Conservation (phyloP, 2,888 invertebrate genomes). For the Mechanitis mazaeus region DNA sequence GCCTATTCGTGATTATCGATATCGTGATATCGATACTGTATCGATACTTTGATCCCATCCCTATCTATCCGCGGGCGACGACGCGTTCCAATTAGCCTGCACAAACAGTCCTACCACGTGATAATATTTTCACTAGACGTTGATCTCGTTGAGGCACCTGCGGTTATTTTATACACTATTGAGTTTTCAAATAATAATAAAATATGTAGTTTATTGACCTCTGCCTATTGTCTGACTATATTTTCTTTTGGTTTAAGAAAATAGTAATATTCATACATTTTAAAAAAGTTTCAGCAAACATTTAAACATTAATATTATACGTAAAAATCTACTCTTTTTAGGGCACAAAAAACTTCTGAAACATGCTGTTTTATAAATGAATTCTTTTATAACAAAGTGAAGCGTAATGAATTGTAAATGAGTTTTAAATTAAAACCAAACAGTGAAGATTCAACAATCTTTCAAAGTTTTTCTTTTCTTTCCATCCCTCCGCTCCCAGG, state of each 20-base stretch:
- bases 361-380: no score
- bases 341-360: no score
- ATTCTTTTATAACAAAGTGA: constrained; percentile 31
- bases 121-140: constrained; percentile 27
- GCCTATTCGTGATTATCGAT: no score
- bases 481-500: constrained; percentile 2
- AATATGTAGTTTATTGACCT: no score
- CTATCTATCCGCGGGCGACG: constrained; percentile 50
- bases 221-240: no score
- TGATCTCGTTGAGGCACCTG: constrained; percentile 21
- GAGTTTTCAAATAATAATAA: no score
- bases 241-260: no score
- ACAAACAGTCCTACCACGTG: constrained; percentile 39
- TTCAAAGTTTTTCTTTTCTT: no score
- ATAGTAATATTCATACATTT: no score
- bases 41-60: constrained; percentile 26
- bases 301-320: no score
- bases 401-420: constrained; percentile 48
- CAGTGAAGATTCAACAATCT: constrained; percentile 9
- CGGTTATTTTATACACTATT: neutral
- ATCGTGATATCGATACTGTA: constrained; percentile 1
- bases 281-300: no score
- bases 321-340: no score
- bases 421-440: constrained; percentile 46
- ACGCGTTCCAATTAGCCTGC: constrained; percentile 58